phyloP scores from a whole-genome alignment of 2,888 invertebrate species.

The Branchellion lobata region DNA sequence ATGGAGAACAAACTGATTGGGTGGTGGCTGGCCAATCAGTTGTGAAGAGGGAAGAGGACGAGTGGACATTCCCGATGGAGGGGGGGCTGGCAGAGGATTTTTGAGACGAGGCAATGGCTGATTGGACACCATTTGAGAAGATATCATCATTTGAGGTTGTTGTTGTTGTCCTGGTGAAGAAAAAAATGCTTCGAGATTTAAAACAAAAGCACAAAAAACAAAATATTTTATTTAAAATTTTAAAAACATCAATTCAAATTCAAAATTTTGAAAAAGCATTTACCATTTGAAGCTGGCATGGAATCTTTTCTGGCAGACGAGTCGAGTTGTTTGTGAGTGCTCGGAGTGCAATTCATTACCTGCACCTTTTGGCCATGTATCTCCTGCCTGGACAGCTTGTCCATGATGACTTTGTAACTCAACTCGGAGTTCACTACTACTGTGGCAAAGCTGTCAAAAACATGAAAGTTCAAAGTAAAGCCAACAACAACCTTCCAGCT shows the following conservation, averaged over 20 bases:
- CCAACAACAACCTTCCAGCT: too few relatives aligned
- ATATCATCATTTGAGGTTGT: neutral
- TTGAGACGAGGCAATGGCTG: slow-evolving; percentile 1
- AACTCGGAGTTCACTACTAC: slow-evolving; percentile 88
- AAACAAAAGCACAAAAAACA: too few relatives aligned
- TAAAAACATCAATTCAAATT: too few relatives aligned
- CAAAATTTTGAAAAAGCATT: too few relatives aligned
- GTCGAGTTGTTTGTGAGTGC: slow-evolving; percentile 39
- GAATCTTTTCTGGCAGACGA: slow-evolving; percentile 28
- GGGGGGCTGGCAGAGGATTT: neutral
- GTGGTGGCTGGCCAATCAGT: slow-evolving; percentile 8
- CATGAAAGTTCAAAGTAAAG: too few relatives aligned
- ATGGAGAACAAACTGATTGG: neutral
- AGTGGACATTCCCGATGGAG: neutral
- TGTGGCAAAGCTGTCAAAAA: slow-evolving; percentile 75
- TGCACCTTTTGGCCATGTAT: slow-evolving; percentile 92
- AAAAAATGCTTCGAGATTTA: too few relatives aligned
- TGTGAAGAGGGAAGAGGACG: neutral
- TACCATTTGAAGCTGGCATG: neutral
- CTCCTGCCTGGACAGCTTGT: slow-evolving; percentile 88
- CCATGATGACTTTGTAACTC: slow-evolving; percentile 84
- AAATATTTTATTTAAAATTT: too few relatives aligned
- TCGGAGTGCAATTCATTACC: slow-evolving; percentile 68
- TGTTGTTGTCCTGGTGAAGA: slow-evolving; percentile 3
- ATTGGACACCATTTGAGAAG: neutral